Base-by-base conservation (phyloP, 2,113 vertebrate genomes). In the Gallinago jamesoni region DNA sequence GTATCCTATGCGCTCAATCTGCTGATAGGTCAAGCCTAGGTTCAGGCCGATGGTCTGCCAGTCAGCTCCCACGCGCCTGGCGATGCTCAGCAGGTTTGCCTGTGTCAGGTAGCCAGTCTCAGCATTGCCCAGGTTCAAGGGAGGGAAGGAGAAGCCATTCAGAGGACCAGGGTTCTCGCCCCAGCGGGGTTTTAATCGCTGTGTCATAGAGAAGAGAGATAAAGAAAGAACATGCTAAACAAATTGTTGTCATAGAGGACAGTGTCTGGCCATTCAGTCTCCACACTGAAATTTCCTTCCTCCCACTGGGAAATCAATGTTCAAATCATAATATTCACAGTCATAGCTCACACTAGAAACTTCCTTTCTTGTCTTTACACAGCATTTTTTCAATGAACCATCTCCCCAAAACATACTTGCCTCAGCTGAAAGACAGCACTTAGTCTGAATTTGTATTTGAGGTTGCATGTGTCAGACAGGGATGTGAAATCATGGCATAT, bases 41-140 rank as follows among this genome's bases (percentile, higher is more conserved):
- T 98, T 98, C 53, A 99, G 98, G 89, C 99, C 99, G 20, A 99
- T 98, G 3, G 89, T 95, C 25, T 97, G 98, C 99, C 99, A 99
- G 95, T 99, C 99, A 0, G 98, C 89, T 84, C 98, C 99, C 45
- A 99, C 97, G 1, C 98, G 99, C 39, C 98, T 97, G 18, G 99
- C 99, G 59, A 99, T 98, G 53, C 97, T 97, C 91, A 99, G 98
- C 89, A 99, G 98, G 97, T 99, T 99, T 94, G 98, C 97, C 97
- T 99, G 99, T 0, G 99, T 99, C 97, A 99, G 97, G 94, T 99
- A 99, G 43, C 99, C 99, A 0, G 98, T 99, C 97, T 99, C 99
- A 0, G 98, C 99, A 9, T 99, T 98, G 3, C 99, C 99, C 97
- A 99, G 98, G 96, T 99, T 99, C 95, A 99, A 95, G 33, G 99